A percentile compares a stretch with the other conserved stretches of the same genome.
Conservation (phyloP, 2,113 vertebrate genomes). For the Gila orcuttii region DNA sequence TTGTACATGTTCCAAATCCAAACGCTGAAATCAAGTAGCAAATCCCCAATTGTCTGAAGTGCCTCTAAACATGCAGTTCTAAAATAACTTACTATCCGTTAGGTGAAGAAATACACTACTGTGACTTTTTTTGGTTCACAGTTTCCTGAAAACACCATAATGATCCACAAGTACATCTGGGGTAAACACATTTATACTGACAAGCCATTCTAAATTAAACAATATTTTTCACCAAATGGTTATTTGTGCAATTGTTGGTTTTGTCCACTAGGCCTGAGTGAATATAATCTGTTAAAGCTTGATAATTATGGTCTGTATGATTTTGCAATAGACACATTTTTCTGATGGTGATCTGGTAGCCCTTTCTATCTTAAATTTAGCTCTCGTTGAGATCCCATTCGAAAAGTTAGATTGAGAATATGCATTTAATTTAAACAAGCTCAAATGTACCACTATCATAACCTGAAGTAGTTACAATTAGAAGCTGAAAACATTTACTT, state of each 20-base stretch:
- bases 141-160: neutral
- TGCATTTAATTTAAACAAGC: neutral
- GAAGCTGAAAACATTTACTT: neutral
- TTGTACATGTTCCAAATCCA: neutral
- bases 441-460: too few relatives aligned
- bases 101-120: neutral
- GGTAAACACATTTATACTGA: neutral
- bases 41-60: constrained; percentile 13
- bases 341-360: neutral
- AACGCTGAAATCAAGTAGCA: neutral
- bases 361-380: neutral
- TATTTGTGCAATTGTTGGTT: neutral
- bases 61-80: constrained; percentile 14
- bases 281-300: neutral
- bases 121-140: neutral
- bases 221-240: neutral
- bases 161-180: neutral
- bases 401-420: neutral
- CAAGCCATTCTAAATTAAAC: neutral
- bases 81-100: neutral
- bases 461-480: neutral
- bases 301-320: neutral
- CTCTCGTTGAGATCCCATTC: neutral
- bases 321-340: neutral
- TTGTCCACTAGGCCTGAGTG: neutral